phyloP scores from a whole-genome alignment of 2,888 invertebrate species.

The Caradrina clavipalpis region DNA sequence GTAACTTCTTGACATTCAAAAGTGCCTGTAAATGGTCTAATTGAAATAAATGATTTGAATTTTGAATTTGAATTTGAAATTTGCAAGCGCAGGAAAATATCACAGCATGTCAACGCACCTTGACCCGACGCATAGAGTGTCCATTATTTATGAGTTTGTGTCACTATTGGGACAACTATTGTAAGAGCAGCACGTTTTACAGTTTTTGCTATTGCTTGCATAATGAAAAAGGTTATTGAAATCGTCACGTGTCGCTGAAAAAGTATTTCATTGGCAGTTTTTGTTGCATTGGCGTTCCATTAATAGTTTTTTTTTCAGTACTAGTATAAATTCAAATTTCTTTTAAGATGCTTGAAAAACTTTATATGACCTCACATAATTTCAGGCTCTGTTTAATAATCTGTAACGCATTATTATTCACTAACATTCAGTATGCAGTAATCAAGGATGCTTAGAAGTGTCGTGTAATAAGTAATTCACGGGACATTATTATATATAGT shows the following conservation, averaged over 20 bases:
- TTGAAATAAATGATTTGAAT: too few species aligned
- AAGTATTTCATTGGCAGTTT: constrained; percentile 43
- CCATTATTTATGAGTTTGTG: constrained; percentile 35
- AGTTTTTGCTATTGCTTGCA: constrained; percentile 33
- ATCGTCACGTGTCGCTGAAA: constrained; percentile 25
- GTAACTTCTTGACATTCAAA: too few species aligned
- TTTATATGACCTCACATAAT: neutral
- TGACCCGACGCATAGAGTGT: constrained; percentile 44
- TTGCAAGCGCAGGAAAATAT: neutral
- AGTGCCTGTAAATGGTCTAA: too few species aligned
- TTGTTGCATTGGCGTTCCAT: constrained; percentile 15
- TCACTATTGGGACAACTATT: constrained; percentile 43
- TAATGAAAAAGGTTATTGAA: constrained; percentile 44
- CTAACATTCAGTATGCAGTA: neutral
- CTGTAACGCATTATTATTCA: neutral
- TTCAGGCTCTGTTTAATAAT: too few species aligned
- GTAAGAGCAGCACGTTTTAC: constrained; percentile 32
- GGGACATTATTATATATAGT: neutral
- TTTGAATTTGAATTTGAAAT: too few species aligned
- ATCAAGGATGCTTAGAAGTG: neutral
- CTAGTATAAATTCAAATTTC: too few species aligned
- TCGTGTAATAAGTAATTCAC: neutral
- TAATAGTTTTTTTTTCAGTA: constrained; percentile 1
- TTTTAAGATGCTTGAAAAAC: neutral
- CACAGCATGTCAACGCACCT: constrained; percentile 20